phyloP scores from a whole-genome alignment of 2,888 invertebrate species.

The Dermolepida albohirtum region DNA sequence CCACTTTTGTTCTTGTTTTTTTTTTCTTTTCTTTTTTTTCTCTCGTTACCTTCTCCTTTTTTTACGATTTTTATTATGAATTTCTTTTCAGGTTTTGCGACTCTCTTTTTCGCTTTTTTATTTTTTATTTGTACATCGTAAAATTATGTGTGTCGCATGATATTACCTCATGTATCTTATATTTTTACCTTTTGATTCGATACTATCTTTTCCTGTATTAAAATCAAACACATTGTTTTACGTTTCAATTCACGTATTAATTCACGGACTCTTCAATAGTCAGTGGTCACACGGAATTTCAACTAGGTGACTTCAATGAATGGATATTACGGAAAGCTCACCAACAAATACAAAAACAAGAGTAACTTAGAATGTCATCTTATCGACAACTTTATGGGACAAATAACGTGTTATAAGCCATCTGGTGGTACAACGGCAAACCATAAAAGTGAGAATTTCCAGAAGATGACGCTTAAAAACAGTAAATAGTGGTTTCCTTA shows the following conservation, averaged over 20 bases:
- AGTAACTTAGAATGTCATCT: constrained; percentile 22
- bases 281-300: not conserved
- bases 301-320: constrained; percentile 20
- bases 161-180: no score
- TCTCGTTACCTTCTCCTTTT: constrained; percentile 9
- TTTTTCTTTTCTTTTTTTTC: constrained; percentile 16
- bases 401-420: constrained; percentile 10
- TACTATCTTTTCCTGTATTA: not conserved
- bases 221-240: constrained; percentile 1
- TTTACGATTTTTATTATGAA: constrained; percentile 25
- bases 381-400: constrained; percentile 12
- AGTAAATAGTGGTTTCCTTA: no score
- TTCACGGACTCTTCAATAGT: constrained; percentile 1
- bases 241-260: not conserved
- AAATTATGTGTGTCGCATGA: no score
- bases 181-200: no score
- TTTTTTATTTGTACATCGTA: not conserved
- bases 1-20: constrained; percentile 30
- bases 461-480: constrained; percentile 15
- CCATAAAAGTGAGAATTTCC: constrained; percentile 2
- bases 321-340: constrained; percentile 1
- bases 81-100: constrained; percentile 7
- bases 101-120: not conserved
- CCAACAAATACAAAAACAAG: constrained; percentile 22
- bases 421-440: constrained; percentile 12